Conservation (phyloP, 2,113 vertebrate species). For the Empidonax alnorum region DNA sequence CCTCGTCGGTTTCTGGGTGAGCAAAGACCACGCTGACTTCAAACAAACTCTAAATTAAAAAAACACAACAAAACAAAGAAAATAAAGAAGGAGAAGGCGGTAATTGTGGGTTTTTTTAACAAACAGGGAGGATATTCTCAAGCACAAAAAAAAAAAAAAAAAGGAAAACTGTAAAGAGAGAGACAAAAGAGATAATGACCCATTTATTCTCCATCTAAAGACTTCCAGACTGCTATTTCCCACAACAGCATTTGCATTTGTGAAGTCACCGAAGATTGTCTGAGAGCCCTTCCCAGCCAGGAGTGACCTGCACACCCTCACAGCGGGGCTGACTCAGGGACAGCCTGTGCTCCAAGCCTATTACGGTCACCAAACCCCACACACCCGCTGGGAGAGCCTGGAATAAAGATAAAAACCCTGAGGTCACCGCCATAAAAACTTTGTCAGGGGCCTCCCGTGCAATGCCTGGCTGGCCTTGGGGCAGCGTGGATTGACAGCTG, state of each 20-base stretch:
- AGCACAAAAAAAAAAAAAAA: background rate
- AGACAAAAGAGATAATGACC: background rate
- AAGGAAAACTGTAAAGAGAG: slow-evolving; percentile 11
- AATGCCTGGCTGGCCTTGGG: slow-evolving; percentile 49
- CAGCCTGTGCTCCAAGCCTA: slow-evolving; percentile 29
- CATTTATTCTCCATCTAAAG: background rate
- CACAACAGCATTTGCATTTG: background rate
- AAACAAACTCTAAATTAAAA: slow-evolving; percentile 84
- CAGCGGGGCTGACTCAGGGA: background rate
- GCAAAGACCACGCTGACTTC: slow-evolving; percentile 92
- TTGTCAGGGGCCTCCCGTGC: slow-evolving; percentile 19
- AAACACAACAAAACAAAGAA: background rate
- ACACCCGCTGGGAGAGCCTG: background rate
- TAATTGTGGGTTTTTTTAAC: background rate
- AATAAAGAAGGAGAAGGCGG: background rate
- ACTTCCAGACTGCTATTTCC: background rate
- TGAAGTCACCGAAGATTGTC: background rate
- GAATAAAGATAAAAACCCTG: slow-evolving; percentile 41
- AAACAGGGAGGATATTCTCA: slow-evolving; percentile 37
- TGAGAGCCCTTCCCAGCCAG: background rate
- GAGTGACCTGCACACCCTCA: background rate
- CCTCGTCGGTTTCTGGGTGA: slow-evolving; percentile 88
- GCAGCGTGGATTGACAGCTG: slow-evolving; percentile 39
- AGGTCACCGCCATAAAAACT: slow-evolving; percentile 1
- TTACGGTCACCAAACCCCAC: slow-evolving; percentile 24